These are phyloP conservation scores for Crypturellus undulatus DNA, from an alignment of 2,113 vertebrate genomes.

Conservation along the genomic window DNA sequence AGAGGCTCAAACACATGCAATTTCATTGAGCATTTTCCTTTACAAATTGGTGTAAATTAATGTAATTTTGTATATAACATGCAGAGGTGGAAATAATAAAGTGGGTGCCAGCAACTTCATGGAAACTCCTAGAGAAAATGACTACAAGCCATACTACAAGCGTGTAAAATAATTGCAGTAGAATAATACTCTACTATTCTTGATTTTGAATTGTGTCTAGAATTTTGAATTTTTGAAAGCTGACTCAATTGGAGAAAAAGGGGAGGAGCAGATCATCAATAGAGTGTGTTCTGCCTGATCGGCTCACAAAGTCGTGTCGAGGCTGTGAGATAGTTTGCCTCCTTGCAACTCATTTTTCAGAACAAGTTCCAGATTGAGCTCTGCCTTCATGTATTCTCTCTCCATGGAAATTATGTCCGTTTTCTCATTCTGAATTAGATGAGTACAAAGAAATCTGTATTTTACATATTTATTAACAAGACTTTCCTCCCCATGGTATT, in stretches of 20 bases:
- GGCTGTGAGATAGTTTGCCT: constrained; percentile 5
- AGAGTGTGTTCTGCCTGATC: background rate
- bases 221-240: background rate
- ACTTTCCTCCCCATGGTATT: constrained; percentile 73
- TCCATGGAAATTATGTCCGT: constrained; percentile 68
- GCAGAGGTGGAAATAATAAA: background rate
- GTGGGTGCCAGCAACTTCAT: background rate
- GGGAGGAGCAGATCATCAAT: background rate
- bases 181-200: background rate
- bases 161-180: background rate
- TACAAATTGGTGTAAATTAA: background rate
- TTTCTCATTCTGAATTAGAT: constrained; percentile 76
- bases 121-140: background rate
- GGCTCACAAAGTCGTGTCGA: background rate
- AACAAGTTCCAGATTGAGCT: constrained; percentile 51
- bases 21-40: background rate
- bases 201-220: background rate
- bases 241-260: background rate
- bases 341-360: constrained; percentile 31
- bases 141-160: background rate
- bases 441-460: constrained; percentile 72
- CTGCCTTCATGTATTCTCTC: constrained; percentile 64
- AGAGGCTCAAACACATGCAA: background rate
- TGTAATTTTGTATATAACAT: background rate
- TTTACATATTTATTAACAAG: constrained; percentile 81